Base-by-base conservation (phyloP, 2,888 invertebrate species). In the Stomorhina lunata region DNA sequence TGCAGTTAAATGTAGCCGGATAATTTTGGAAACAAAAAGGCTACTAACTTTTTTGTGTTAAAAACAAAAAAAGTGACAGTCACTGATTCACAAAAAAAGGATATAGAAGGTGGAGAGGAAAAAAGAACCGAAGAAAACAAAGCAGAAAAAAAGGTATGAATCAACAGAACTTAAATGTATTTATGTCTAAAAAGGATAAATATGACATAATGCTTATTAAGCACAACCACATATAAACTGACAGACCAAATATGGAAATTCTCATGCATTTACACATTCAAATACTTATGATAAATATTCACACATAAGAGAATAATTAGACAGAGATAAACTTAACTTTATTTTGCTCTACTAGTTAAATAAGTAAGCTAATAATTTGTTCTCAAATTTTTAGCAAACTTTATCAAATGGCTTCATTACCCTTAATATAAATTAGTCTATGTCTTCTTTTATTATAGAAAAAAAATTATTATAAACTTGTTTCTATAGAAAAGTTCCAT, bases 201-300 rank as follows among this genome's bases (percentile, higher is more conserved):
- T 87, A 87, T 86, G 86, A 86, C 87, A 88, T 87, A 86, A 87
- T 86, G 87, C 87, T 87, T 86, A 87, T 87, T 88, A 87, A 87
- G 86, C 88, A 88, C 37, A 77, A 50, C 15, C 43, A 45, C 34
- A 48, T 15, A 57, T 22, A n/a, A 32, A 69, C 32, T n/a, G n/a
- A 22, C 29, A 50, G 86, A 85, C 85, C 5, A 50, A n/a, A n/a
- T n/a, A n/a, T n/a, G 29, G 27, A 55, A 9, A 22, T 7, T 22
- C 15, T 34, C 6, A 27, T 0, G n/a, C 0, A 45, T 5, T 32
- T 5, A 82, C 57, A 50, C 57, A 79, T 50, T 59, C 32, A 61
- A 57, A 17, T 27, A 50, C 9, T 15, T 12, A n/a, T n/a, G n/a
- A n/a, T 3, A 68, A 27, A 32, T 22, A 59, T 71, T 45, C 27